phyloP scores from a whole-genome alignment of 2,888 invertebrate genomes.

The Graphium colonna region DNA sequence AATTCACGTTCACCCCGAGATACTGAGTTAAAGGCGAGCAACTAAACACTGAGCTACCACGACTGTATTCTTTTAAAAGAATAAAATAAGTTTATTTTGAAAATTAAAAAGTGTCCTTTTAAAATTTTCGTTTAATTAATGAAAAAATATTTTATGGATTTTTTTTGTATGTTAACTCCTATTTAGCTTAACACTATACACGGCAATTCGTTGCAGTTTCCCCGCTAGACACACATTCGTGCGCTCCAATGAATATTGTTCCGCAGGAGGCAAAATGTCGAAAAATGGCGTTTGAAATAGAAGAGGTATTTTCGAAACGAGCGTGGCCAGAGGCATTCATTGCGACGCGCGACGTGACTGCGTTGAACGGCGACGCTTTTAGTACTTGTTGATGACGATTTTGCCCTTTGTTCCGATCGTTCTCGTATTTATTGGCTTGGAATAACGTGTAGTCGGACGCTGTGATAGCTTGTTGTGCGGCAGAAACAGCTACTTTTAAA shows the following conservation, averaged over 20 bases:
- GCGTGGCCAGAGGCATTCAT: constrained; percentile 37
- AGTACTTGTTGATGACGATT: constrained; percentile 36
- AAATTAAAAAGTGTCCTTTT: too few species aligned
- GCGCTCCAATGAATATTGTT: constrained; percentile 35
- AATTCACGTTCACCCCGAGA: too few species aligned
- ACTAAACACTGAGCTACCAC: too few species aligned
- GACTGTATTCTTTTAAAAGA: too few species aligned
- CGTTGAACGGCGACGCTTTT: constrained; percentile 38
- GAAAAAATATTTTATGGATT: too few species aligned
- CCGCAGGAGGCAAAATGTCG: constrained; percentile 28
- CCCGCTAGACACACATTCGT: constrained; percentile 39
- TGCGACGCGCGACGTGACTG: constrained; percentile 38
- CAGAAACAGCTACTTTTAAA: too few species aligned
- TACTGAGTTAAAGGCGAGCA: too few species aligned
- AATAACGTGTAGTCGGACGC: constrained; percentile 45
- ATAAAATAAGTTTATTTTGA: too few species aligned
- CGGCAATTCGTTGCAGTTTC: constrained; percentile 22
- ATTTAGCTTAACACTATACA: too few species aligned
- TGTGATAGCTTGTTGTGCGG: too few species aligned
- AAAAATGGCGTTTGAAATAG: constrained; percentile 43
- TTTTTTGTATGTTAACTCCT: too few species aligned
- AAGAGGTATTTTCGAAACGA: constrained; percentile 31
- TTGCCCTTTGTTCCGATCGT: constrained; percentile 46
- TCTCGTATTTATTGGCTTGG: constrained; percentile 42
- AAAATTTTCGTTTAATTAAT: too few species aligned